Conservation (phyloP, 1,140 invertebrate species). For the Caerostris extrusa region DNA sequence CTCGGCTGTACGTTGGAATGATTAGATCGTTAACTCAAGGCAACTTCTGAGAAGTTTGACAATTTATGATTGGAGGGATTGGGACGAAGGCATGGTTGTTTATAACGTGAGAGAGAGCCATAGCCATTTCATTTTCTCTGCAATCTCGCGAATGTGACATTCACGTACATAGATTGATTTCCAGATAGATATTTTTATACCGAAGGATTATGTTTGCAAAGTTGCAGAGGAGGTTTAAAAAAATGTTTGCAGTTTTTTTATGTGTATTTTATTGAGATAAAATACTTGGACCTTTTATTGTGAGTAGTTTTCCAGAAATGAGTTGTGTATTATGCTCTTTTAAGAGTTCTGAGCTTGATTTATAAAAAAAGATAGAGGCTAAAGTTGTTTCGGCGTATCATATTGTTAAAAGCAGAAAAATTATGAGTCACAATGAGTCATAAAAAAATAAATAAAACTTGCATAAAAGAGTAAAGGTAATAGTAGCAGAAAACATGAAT, state of each 20-base stretch:
- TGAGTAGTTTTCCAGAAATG: neutral
- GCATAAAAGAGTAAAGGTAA: too few species aligned
- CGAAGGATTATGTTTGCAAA: neutral
- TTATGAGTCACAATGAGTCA: too few species aligned
- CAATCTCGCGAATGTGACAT: neutral
- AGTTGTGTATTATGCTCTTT: neutral
- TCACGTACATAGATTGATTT: neutral
- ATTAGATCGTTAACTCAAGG: conserved; percentile 61
- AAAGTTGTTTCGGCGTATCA: too few species aligned
- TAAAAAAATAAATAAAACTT: too few species aligned
- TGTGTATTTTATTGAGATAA: conserved; percentile 14
- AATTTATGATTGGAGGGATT: conserved; percentile 21
- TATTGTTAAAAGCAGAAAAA: too few species aligned
- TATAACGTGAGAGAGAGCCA: conserved; percentile 12
- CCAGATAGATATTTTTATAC: neutral
- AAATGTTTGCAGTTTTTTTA: neutral
- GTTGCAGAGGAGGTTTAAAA: neutral
- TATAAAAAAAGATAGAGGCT: neutral
- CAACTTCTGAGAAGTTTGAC: conserved; percentile 27
- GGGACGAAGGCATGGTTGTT: neutral
- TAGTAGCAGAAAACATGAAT: too few species aligned
- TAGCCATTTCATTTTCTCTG: neutral
- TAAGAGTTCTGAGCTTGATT: neutral
- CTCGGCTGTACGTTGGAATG: conserved; percentile 41
- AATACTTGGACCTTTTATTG: neutral